Evolutionary conservation across 30 jellyfish, hydroid and myxozoan species (phyloP).

Genomic region (Phacellophora camtschatica): DNA sequence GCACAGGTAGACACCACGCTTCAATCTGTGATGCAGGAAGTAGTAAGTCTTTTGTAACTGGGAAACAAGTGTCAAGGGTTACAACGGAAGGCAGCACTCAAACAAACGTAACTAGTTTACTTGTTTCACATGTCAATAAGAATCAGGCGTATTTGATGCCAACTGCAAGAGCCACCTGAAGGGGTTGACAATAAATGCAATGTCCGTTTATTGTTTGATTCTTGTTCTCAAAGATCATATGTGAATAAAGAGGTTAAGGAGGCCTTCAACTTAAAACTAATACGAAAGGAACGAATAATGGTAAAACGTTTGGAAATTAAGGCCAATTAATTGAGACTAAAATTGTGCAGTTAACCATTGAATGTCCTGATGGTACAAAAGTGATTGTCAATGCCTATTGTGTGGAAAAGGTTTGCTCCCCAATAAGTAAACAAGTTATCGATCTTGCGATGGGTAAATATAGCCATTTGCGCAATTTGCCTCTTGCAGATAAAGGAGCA

Average conservation of each 20-base stretch:
- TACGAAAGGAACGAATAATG: neutral
- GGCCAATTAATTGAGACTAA: neutral
- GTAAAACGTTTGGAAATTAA: too few relatives aligned
- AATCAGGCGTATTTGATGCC: neutral
- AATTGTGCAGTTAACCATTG: neutral
- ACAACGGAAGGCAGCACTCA: too few relatives aligned
- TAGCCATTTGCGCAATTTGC: neutral
- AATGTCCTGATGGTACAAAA: neutral
- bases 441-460: neutral
- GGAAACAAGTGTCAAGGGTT: too few relatives aligned
- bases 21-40: neutral
- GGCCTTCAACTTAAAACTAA: neutral
- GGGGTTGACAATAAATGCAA: neutral
- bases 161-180: neutral
- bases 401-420: neutral
- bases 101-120: neutral
- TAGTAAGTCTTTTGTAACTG: neutral
- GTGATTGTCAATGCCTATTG: neutral
- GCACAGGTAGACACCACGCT: neutral
- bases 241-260: neutral
- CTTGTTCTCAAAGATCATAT: neutral
- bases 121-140: neutral
- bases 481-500: neutral
- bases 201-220: neutral
- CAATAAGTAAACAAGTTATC: neutral